Base-by-base conservation (phyloP, 2,797 vertebrate genomes). In the Tragopan temminckii region DNA sequence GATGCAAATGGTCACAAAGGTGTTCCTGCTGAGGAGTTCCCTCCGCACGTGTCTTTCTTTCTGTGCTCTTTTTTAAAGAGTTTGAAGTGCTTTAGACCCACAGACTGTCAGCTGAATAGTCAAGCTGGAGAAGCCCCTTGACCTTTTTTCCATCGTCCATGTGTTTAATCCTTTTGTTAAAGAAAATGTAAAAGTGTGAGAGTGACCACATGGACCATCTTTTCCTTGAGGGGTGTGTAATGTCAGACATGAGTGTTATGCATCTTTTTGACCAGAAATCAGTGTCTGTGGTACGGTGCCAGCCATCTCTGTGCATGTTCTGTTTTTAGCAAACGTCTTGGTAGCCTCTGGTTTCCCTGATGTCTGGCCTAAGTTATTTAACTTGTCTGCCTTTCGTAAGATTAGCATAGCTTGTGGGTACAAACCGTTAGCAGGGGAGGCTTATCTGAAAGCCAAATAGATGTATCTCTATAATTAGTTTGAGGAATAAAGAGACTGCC, bases 201-300 rank as follows among this genome's bases (percentile, higher is more conserved):
- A 46, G 31, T 0, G 0, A 16, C 2, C 0, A 6, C 25, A 17
- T 0, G 0, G 40, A 10, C 9, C 2, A 3, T 11, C 9, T 46
- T 91, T 38, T 61, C 42, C 5, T 66, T 43, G 20, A 43, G 36
- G 38, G 21, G 4, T 43, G 6, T 2, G 1, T 61, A 2, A 35
- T 43, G 29, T 68, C 74, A 23, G 15, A 25, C 11, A 1, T 0
- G 0, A 3, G 9, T 45, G 29, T 59, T 91, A 40, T 57, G 15
- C 31, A 43, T 33, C 36, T 31, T 59, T 50, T 9, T 40, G 19
- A 25, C 52, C 17, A 35, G n/a, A 59, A 55, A 7, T 16, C 36
- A 35, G 21, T 7, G 6, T 15, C 21, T 9, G 17, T 80, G 57
- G 24, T 45, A 55, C 25, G 16, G 5, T 21, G 8, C 64, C 78